A percentile compares a stretch with the other conserved stretches of the same genome.
These are phyloP conservation scores for Hirudo medicinalis DNA, from an alignment of 1,140 invertebrate genomes.

Conservation along the genomic window DNA sequence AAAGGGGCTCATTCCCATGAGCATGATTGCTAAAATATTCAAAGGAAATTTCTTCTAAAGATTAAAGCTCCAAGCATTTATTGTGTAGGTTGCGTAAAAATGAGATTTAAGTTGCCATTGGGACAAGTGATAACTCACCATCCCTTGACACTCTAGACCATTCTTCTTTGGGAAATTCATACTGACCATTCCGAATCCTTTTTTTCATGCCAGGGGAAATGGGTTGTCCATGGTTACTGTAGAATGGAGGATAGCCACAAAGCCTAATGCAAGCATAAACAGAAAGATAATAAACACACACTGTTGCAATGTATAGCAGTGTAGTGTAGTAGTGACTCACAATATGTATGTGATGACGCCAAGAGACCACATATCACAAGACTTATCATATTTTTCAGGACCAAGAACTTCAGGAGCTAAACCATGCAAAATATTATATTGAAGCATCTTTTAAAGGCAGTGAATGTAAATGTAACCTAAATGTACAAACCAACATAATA, in stretches of 20 bases:
- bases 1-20: too few relatives aligned
- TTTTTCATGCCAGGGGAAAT: conserved; percentile 99
- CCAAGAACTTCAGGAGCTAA: conserved; percentile 84
- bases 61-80: too few relatives aligned
- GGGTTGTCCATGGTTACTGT: conserved; percentile 86
- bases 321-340: conserved; percentile 55
- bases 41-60: too few relatives aligned
- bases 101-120: too few relatives aligned
- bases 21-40: too few relatives aligned
- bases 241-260: conserved; percentile 96
- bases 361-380: conserved; percentile 95
- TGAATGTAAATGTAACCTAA: background rate
- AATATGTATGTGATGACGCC: conserved; percentile 96
- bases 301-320: background rate
- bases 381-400: conserved; percentile 94
- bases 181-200: conserved; percentile 83
- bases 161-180: conserved; percentile 88
- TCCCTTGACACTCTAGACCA: conserved; percentile 85
- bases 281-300: background rate
- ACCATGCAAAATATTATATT: background rate
- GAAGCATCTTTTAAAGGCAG: background rate
- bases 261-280: conserved; percentile 46
- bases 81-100: too few relatives aligned
- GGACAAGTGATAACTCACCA: conserved; percentile 40
- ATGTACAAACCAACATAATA: conserved; percentile 68